Conservation (phyloP, 2,888 invertebrate species). For the Eudasyphora cyanicolor region DNA sequence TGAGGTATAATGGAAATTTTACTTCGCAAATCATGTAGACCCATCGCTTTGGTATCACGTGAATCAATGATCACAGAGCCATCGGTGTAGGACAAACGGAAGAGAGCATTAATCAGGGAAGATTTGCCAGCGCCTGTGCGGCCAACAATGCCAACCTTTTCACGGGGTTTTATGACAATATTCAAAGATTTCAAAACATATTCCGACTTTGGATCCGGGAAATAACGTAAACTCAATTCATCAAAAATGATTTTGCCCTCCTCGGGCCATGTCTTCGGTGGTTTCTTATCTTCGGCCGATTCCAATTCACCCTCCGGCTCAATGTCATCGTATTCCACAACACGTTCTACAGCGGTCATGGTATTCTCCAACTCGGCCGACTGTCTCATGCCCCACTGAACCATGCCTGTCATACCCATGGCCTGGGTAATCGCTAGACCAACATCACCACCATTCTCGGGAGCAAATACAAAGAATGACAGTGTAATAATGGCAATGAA, state of each 20-base stretch:
- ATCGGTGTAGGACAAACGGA: conserved; percentile 88
- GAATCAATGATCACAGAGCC: conserved; percentile 92
- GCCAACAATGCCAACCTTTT: conserved; percentile 87
- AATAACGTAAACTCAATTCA: conserved; percentile 87
- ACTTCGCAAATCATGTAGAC: conserved; percentile 87
- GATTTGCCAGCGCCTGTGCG: conserved; percentile 88
- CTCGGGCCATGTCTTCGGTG: conserved; percentile 87
- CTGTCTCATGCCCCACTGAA: conserved; percentile 93
- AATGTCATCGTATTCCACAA: conserved; percentile 84
- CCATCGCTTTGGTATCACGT: conserved; percentile 85
- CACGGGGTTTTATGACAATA: conserved; percentile 83
- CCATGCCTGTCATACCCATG: conserved; percentile 86
- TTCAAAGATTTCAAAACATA: conserved; percentile 88
- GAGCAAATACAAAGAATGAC: conserved; percentile 88
- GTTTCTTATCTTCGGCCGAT: conserved; percentile 83
- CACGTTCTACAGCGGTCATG: conserved; percentile 94
- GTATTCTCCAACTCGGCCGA: conserved; percentile 93
- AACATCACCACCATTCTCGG: conserved; percentile 86
- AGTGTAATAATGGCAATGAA: conserved; percentile 93
- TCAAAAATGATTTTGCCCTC: conserved; percentile 86
- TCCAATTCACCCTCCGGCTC: conserved; percentile 83
- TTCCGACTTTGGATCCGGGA: conserved; percentile 83
- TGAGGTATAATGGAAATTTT: conserved; percentile 92
- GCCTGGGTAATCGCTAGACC: conserved; percentile 91
- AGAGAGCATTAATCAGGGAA: conserved; percentile 86